phyloP scores from a whole-genome alignment of 2,888 invertebrate species.

The Netelia inedita region DNA sequence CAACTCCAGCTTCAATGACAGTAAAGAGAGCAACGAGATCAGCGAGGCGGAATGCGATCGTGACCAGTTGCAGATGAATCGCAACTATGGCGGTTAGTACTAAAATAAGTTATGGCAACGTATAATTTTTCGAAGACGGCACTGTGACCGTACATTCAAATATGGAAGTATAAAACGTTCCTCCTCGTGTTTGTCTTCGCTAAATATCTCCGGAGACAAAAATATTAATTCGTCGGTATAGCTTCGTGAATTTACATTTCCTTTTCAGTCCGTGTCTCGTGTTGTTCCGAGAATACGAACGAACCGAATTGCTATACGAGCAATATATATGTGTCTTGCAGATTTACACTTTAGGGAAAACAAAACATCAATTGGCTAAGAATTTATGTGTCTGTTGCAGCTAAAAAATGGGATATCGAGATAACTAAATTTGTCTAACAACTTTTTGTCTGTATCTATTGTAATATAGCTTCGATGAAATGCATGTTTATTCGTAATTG shows the following conservation, averaged over 20 bases:
- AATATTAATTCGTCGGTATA: neutral
- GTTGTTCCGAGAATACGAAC: constrained; percentile 8
- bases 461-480: constrained; percentile 52
- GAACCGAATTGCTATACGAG: constrained; percentile 38
- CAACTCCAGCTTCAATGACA: constrained; percentile 94
- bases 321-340: constrained; percentile 48
- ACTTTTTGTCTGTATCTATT: neutral
- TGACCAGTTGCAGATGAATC: constrained; percentile 89
- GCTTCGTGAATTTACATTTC: constrained; percentile 22
- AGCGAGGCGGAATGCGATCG: constrained; percentile 97
- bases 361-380: constrained; percentile 6
- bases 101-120: constrained; percentile 37
- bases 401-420: constrained; percentile 42
- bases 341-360: constrained; percentile 46
- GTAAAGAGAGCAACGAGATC: constrained; percentile 97
- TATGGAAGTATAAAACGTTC: neutral
- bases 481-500: constrained; percentile 52
- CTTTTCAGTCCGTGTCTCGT: constrained; percentile 47
- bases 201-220: neutral
- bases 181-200: neutral
- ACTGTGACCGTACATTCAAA: neutral
- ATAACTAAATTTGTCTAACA: constrained; percentile 14
- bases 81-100: constrained; percentile 93
- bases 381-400: constrained; percentile 50
- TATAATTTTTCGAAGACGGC: neutral